phyloP scores from a whole-genome alignment of 2,797 vertebrate species.

The Anisognathus igniventris region DNA sequence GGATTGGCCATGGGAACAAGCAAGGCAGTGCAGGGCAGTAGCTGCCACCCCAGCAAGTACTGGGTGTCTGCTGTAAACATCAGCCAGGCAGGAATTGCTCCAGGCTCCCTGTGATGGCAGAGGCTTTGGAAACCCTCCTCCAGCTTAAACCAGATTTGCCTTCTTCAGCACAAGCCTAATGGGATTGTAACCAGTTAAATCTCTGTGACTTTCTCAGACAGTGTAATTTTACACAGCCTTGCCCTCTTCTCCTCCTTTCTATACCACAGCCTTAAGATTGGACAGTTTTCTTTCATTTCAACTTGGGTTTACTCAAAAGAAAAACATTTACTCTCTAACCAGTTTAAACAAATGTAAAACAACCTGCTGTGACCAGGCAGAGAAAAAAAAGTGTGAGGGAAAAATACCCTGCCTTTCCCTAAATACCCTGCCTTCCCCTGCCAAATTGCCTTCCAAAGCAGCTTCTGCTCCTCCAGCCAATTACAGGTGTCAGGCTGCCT shows the following conservation, averaged over 20 bases:
- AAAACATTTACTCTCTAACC: not conserved
- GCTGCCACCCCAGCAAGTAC: not conserved
- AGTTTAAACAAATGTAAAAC: not conserved
- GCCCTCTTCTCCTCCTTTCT: not conserved
- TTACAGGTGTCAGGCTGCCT: not conserved
- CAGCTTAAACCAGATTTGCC: not conserved
- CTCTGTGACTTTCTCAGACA: not conserved
- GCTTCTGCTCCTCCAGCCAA: not conserved
- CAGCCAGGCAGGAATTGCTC: not conserved
- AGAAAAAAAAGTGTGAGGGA: not conserved
- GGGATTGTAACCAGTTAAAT: not conserved
- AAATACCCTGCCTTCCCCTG: not conserved
- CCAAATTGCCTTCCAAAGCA: not conserved
- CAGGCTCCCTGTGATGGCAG: not conserved
- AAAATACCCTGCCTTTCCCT: not conserved
- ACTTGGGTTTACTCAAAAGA: not conserved
- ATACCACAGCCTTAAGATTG: not conserved
- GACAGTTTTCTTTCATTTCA: not conserved
- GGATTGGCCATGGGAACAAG: fast-evolving
- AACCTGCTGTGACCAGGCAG: not conserved
- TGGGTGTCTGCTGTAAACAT: not conserved
- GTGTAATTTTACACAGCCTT: not conserved
- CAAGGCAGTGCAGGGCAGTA: fast-evolving
- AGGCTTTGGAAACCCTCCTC: not conserved
- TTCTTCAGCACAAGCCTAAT: not conserved